Conservation (phyloP, 2,888 invertebrate genomes). For the Polia nebulosa region DNA sequence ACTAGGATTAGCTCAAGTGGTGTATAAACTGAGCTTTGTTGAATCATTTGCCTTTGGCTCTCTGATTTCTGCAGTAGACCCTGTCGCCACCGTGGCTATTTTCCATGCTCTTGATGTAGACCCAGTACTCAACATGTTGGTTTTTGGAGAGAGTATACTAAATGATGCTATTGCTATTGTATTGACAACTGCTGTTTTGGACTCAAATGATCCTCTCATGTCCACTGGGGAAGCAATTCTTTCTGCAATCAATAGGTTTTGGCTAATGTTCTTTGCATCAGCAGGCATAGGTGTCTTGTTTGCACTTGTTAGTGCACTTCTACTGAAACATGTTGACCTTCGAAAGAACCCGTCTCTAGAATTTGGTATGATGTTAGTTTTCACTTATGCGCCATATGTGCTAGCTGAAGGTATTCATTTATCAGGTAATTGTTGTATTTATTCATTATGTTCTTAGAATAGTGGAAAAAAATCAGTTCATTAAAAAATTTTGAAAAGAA, state of each 20-base stretch:
- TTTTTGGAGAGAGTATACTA: conserved; percentile 98
- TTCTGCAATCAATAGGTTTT: conserved; percentile 97
- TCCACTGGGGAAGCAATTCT: conserved; percentile 96
- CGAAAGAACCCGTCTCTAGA: conserved; percentile 99
- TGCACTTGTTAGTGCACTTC: conserved; percentile 97
- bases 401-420: conserved; percentile 98
- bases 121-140: conserved; percentile 99
- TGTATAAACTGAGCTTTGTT: conserved; percentile 97
- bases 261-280: conserved; percentile 99
- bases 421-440: conserved; percentile 92
- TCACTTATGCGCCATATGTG: conserved; percentile 99
- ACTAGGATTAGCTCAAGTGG: conserved; percentile 97
- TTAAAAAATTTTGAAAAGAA: no score
- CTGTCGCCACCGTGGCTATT: conserved; percentile 99
- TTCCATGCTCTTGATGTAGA: conserved; percentile 99
- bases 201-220: conserved; percentile 91
- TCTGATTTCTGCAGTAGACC: conserved; percentile 99
- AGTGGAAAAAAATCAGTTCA: not conserved
- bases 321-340: conserved; percentile 98
- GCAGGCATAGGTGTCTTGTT: conserved; percentile 98
- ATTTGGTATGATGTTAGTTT: conserved; percentile 99
- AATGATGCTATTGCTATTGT: conserved; percentile 99
- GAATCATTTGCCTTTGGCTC: conserved; percentile 99
- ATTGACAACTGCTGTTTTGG: conserved; percentile 96
- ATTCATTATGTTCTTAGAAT: not conserved